Base-by-base conservation (phyloP, 2,113 vertebrate genomes). In the Pachypanchax playfairii region DNA sequence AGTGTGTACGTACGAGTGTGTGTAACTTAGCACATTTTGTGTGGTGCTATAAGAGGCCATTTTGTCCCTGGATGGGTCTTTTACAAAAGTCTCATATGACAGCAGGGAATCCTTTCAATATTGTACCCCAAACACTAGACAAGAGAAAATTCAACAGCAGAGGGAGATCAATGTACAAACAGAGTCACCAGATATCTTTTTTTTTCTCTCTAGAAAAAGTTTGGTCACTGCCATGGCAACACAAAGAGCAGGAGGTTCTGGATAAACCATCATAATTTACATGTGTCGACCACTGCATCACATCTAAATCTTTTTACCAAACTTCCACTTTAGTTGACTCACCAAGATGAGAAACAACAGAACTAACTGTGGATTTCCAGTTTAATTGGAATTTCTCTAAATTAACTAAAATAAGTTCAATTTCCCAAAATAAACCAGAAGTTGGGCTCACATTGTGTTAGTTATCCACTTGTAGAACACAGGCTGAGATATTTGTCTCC, bases 21-120 rank as follows among this genome's bases (percentile, higher is more conserved):
- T 63, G 42, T 53, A 60, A 73, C 57, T 65, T 65, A 55, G 70
- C 56, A 49, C 57, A 65, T 66, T 65, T 53, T 73, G 51, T 59
- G 5, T 67, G 62, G 52, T 59, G 62, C 49, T 54, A 77, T 77
- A 72, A 72, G 39, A 75, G 59, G 68, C 54, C 73, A 82, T 87
- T 85, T 87, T 84, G 79, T 76, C 56, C 60, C 66, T 43, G 58
- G 24, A 57, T 68, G 70, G 41, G 71, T 60, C 75, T 86, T 83
- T 84, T 71, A 70, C 51, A 60, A 28, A 49, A 33, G 53, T 52
- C 43, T 72, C 47, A 55, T 82, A 52, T 60, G 59, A 75, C 79
- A 62, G 76, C 18, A 7, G 77, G 80, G 51, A 60, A 38, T 68
- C 3, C 6, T 75, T 79, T 54, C 43, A 65, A 61, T 52, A 35